Conservation (phyloP, 2,113 vertebrate species). For the Progne subis region DNA sequence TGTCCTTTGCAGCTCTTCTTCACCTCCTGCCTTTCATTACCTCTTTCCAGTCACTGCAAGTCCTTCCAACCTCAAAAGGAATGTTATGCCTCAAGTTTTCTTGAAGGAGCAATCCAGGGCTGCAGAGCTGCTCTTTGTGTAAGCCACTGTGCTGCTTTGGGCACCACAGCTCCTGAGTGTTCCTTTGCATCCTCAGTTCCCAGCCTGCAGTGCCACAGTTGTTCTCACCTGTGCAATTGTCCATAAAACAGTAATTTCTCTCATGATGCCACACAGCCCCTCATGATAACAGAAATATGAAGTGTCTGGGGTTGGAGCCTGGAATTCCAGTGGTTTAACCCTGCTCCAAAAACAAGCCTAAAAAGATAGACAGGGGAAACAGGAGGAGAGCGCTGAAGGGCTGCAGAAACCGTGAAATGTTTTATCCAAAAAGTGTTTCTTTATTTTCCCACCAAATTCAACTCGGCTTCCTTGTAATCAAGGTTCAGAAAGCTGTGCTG, state of each 20-base stretch:
- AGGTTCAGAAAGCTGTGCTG: background rate
- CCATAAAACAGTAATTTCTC: background rate
- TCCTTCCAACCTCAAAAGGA: background rate
- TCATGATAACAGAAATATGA: background rate
- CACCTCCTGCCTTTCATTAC: background rate
- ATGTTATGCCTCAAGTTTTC: background rate
- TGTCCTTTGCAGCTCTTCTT: background rate
- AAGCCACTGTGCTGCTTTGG: background rate
- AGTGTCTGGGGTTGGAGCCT: background rate
- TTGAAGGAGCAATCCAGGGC: background rate
- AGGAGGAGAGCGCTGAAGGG: background rate
- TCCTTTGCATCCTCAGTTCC: background rate
- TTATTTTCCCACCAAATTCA: background rate
- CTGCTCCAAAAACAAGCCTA: background rate
- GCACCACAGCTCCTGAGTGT: background rate
- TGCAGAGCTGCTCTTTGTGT: background rate
- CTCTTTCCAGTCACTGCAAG: background rate
- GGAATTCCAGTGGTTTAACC: background rate
- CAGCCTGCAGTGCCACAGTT: background rate
- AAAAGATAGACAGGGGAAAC: background rate
- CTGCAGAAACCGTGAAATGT: background rate
- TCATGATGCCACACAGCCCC: background rate
- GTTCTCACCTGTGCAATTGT: background rate
- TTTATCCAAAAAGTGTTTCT: background rate
- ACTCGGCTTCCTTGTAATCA: background rate